These are phyloP conservation scores for Orthosia gracilis DNA, from an alignment of 2,888 invertebrate species.

Conservation along the genomic window DNA sequence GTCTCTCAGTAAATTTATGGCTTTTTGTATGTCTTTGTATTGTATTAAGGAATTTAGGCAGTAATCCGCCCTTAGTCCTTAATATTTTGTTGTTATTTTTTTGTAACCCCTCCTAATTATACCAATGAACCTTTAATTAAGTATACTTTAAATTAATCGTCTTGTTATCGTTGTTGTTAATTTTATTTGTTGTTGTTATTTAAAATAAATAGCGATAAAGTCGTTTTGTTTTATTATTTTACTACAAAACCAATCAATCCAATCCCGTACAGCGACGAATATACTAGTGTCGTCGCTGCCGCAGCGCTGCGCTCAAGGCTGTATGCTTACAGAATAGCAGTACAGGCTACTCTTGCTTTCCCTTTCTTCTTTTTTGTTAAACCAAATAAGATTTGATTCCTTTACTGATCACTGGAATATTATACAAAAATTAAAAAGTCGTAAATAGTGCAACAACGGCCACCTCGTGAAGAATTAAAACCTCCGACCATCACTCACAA, in stretches of 20 bases:
- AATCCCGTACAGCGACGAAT: no score
- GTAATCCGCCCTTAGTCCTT: not conserved
- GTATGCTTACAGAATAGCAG: no score
- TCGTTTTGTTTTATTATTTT: constrained; percentile 16
- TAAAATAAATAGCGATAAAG: constrained; percentile 33
- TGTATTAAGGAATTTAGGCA: not conserved
- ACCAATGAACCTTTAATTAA: constrained; percentile 39
- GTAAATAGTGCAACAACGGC: not conserved
- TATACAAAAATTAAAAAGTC: not conserved
- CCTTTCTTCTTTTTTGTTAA: no score
- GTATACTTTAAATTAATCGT: not conserved
- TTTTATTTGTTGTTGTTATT: constrained; percentile 38
- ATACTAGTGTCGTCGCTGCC: no score
- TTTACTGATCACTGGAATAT: no score
- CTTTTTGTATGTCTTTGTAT: not conserved
- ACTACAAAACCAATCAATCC: no score
- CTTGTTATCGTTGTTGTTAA: constrained; percentile 23
- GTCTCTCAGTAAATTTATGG: not conserved
- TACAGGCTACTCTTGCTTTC: not conserved
- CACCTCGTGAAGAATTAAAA: not conserved
- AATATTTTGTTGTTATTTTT: not conserved
- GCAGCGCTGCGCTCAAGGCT: no score
- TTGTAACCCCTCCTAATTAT: constrained; percentile 15
- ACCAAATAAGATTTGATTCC: not conserved
- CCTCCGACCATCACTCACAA: no score